Base-by-base conservation (phyloP, 2,113 vertebrate genomes). In the Pluvialis apricaria region DNA sequence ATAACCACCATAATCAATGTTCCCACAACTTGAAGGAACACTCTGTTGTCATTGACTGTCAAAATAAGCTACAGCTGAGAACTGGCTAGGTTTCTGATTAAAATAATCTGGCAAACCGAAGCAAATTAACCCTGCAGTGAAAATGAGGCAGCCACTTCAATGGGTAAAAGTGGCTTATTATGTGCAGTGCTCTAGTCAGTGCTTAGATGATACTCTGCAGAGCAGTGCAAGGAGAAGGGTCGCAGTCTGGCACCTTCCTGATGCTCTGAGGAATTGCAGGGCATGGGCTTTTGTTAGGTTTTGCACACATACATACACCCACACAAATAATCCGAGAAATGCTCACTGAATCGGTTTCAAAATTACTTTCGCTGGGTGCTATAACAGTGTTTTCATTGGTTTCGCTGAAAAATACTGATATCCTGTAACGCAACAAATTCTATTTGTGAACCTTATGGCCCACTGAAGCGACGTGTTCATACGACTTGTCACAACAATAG, bases 21-120 rank as follows among this genome's bases (percentile, higher is more conserved):
- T 75, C 71, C 84, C 77, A 92, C 73, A 94, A 94, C 83, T 86
- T 75, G 86, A 88, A 97, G 69, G 86, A 97, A 94, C 95, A 86
- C 76, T 75, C 45, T 95, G 82, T 95, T 97, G 92, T 94, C 91
- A 93, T 10, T 75, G 71, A 81, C 90, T 93, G 87, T 95, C 92
- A 95, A 94, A 96, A 96, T 87, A 96, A 86, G 70, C 62, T 87
- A 44, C 73, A 95, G 73, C 94, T 87, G 90, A 97, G 71, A 94
- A 83, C 85, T 95, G 77, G 51, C 66, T 92, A 52, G 24, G 31
- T 44, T 96, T 92, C 78, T 94, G 78, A 83, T 96, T 86, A 92
- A 90, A 94, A 73, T 94, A 73, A 86, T 92, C 69, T 75, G 86
- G 44, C 61, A 92, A 91, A 83, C 66, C 78, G 78, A 87, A 94